A percentile compares a stretch with the other conserved stretches of the same genome.
phyloP scores from a whole-genome alignment of 2,888 invertebrate genomes.

The Chalcis sispes region DNA sequence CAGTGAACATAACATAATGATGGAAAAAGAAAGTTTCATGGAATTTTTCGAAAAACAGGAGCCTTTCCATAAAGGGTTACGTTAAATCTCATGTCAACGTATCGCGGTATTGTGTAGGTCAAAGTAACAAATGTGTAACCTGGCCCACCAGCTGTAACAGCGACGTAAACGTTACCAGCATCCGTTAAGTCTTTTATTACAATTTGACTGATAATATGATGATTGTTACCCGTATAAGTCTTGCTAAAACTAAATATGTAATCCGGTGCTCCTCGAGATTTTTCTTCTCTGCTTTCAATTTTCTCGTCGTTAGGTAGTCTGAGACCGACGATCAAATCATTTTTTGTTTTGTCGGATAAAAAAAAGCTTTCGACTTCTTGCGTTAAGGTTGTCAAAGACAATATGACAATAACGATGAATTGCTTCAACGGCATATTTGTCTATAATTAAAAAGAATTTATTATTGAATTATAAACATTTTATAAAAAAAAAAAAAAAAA shows the following conservation, averaged over 20 bases:
- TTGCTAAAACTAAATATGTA: slow-evolving; percentile 22
- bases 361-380: too few species aligned
- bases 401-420: too few species aligned
- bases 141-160: slow-evolving; percentile 46
- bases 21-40: too few species aligned
- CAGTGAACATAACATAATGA: too few species aligned
- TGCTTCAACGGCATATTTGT: too few species aligned
- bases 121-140: slow-evolving; percentile 43
- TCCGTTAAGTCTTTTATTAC: slow-evolving; percentile 12
- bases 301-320: slow-evolving; percentile 20
- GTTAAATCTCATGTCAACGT: slow-evolving; percentile 11
- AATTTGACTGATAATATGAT: slow-evolving; percentile 36
- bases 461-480: too few species aligned
- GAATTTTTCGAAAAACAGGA: slow-evolving; percentile 36
- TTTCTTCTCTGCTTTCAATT: slow-evolving; percentile 2
- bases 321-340: slow-evolving; percentile 27
- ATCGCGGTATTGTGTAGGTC: slow-evolving; percentile 26
- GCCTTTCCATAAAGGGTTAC: slow-evolving; percentile 35
- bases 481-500: too few species aligned
- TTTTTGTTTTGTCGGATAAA: too few species aligned
- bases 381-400: too few species aligned
- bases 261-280: slow-evolving; percentile 22
- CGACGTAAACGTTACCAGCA: slow-evolving; percentile 7
- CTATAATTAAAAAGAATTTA: too few species aligned
- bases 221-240: slow-evolving; percentile 36